Evolutionary conservation across 2,797 vertebrate genomes (phyloP).

Genomic region (Oophaga sylvatica): DNA sequence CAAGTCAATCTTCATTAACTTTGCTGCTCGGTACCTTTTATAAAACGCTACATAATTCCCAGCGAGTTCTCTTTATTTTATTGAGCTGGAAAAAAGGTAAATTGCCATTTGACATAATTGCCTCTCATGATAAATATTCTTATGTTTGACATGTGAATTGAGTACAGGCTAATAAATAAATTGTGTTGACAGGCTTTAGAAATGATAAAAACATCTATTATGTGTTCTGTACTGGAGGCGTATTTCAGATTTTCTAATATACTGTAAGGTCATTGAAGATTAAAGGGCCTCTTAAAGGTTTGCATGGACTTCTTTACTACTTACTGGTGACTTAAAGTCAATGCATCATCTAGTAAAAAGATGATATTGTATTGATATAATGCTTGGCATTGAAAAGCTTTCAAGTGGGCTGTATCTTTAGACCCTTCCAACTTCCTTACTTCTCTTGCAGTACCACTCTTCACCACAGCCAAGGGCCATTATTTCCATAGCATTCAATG

Average conservation of each 20-base stretch:
- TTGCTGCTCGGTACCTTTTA: slow-evolving; percentile 21
- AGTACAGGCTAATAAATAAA: slow-evolving; percentile 63
- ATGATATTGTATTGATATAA: background rate
- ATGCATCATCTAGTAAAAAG: background rate
- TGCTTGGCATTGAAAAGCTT: background rate
- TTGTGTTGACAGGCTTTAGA: slow-evolving; percentile 62
- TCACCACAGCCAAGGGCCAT: background rate
- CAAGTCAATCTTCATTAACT: slow-evolving; percentile 42
- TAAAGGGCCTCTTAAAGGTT: background rate
- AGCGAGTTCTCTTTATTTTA: slow-evolving; percentile 29
- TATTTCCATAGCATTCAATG: background rate
- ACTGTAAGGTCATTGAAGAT: background rate
- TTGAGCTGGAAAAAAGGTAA: slow-evolving; percentile 32
- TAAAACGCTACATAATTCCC: slow-evolving; percentile 23
- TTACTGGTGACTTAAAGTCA: background rate
- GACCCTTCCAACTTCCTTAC: background rate
- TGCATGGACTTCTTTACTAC: background rate
- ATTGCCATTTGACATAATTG: slow-evolving; percentile 54
- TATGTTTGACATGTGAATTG: slow-evolving; percentile 39
- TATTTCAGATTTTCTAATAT: slow-evolving; percentile 62
- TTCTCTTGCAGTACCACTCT: background rate
- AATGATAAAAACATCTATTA: slow-evolving; percentile 71
- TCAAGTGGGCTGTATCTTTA: background rate
- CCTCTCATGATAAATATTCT: slow-evolving; percentile 54
- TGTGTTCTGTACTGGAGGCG: slow-evolving; percentile 64